Percentiles rank a stretch among this genome's conserved stretches.
phyloP scores from a whole-genome alignment of 2,888 invertebrate species.

The Brachyptera risi region DNA sequence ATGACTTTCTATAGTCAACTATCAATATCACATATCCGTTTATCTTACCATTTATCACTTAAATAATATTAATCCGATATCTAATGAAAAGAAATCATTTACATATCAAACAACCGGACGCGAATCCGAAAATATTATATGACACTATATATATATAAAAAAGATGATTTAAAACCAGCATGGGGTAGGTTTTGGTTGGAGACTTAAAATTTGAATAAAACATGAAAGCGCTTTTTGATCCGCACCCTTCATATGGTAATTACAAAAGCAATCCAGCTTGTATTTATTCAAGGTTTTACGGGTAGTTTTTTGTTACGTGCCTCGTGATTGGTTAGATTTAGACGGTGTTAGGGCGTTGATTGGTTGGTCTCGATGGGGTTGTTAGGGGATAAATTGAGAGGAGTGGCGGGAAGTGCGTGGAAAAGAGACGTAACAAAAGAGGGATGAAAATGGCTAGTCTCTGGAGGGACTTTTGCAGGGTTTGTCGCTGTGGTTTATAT shows the following conservation, averaged over 20 bases:
- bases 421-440: no score
- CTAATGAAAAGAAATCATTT: neutral
- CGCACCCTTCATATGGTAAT: neutral
- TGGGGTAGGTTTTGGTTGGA: no score
- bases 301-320: neutral
- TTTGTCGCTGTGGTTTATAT: no score
- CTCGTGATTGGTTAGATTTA: neutral
- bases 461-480: no score
- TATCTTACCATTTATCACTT: conserved; percentile 1
- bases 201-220: no score
- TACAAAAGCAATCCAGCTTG: neutral
- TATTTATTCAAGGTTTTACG: neutral
- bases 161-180: no score
- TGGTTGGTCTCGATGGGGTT: conserved; percentile 19
- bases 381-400: conserved; percentile 5
- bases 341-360: conserved; percentile 12
- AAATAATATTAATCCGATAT: conserved; percentile 4
- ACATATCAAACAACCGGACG: neutral
- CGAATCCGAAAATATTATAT: no score
- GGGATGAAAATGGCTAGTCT: no score
- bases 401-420: neutral
- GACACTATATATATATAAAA: no score
- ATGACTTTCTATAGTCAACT: no score
- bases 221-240: neutral
- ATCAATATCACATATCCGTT: neutral